Base-by-base conservation (phyloP, 2,797 vertebrate species). In the Myoxocephalus aenaeus region DNA sequence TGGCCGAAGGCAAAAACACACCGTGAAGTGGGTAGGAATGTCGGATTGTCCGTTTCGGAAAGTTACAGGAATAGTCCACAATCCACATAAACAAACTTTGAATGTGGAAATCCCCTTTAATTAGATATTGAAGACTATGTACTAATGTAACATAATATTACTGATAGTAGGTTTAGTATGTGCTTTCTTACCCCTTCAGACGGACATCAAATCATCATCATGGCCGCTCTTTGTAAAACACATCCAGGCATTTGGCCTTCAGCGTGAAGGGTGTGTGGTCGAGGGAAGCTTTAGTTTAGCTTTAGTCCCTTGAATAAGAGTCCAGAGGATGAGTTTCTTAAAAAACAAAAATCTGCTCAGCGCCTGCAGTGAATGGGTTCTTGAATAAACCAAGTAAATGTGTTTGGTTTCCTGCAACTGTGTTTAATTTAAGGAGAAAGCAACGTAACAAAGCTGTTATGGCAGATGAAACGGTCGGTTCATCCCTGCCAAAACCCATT, bases 401-500 rank as follows among this genome's bases (percentile, higher is more conserved):
- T 17, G 9, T 62, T 38, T n/a, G 38, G 7, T 44, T 6, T 62
- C 8, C 66, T 58, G 62, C 65, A 51, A 62, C 73, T 77, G 70
- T 5, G 27, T 77, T 67, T 79, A 76, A 76, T 57, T 70, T 22
- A n/a, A 44, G 17, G 13, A 70, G 42, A 77, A 70, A 71, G 54
- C 44, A 66, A 53, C 59, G 53, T 6, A 74, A 75, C 68, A 64
- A 75, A 79, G 69, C 56, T 0, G 15, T 53, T 62, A 65, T 11
- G 32, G 70, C n/a, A 74, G 62, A 82, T 68, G 25, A 70, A 71
- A 77, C 2, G 27, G 61, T 50, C 20, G 22, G 3, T 40, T 68
- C 56, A 70, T 79, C 22, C 2, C 50, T 56, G 65, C 62, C 72
- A 74, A 68, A 81, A 65, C 48, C 61, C 48, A 64, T 81, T 76